Evolutionary conservation across 2,113 vertebrate genomes (phyloP), one percentile per base, ranked within the genome.

Genomic region (Oceanodroma tethys): DNA sequence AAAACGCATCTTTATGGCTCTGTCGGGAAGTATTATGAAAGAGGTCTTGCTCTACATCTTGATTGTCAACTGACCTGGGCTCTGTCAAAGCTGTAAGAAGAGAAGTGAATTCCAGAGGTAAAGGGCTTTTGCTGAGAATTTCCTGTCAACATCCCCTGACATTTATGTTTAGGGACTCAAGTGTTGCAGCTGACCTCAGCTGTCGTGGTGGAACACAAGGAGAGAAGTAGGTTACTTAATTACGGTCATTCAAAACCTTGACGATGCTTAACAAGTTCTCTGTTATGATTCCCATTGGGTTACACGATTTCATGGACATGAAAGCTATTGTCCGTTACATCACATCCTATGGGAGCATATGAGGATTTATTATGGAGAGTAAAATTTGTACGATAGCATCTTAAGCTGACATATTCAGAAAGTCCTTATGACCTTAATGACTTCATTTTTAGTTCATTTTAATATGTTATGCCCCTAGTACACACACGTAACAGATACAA

Each of bases 181-280:
- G 34, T 16, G 58, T 47, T 94, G 91, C 70, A 62, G 68, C 50
- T 96, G 95, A 95, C 96, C 91, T 90, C 86, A 82, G 70, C 58
- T 96, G 91, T 90, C 62, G 4, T 66, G 53, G 62, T 82, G 53
- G 70, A 91, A 87, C 83, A 72, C 68, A 81, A 53, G 48, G 76
- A 53, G 58, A 92, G 93, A 95, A 87, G 70, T 13, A 67, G 73
- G 83, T 91, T 94, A 93, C 86, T 96, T 97, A 93, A 97, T 97
- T 96, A 87, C 66, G 93, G 89, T 85, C 93, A 72, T 89, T 97
- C 88, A 93, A 87, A 97, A 80, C 62, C 76, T 68, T 82, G 43
- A 40, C 0, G 1, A 38, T 73, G 73, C 81, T 81, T 90, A 94
- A 89, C 45, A 87, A 87, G 85, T 86, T 73, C 52, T 88, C 48